These are phyloP conservation scores for Achroia grisella DNA, from an alignment of 1,140 invertebrate genomes.

Conservation along the genomic window DNA sequence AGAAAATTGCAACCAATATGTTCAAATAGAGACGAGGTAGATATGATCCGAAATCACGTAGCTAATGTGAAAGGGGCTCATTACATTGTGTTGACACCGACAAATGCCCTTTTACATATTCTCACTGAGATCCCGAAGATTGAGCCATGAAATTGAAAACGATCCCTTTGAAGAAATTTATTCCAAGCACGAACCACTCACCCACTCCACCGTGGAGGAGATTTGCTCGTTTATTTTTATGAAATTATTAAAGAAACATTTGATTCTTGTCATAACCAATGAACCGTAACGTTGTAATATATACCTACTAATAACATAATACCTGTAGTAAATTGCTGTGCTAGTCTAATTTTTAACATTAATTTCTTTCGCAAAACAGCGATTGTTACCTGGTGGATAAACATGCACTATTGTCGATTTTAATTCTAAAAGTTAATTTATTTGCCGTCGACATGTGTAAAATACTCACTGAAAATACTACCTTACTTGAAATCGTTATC, in stretches of 20 bases:
- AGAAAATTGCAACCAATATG: conserved; percentile 8
- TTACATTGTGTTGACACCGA: conserved; percentile 69
- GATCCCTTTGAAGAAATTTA: conserved; percentile 72
- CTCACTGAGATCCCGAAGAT: conserved; percentile 68
- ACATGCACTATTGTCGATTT: too few species aligned
- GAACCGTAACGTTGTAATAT: conserved; percentile 13
- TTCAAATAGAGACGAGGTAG: conserved; percentile 7
- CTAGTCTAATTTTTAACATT: too few species aligned
- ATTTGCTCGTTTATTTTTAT: conserved; percentile 73
- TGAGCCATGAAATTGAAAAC: conserved; percentile 73
- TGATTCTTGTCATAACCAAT: conserved; percentile 20
- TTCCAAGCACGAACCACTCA: conserved; percentile 66
- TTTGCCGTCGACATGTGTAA: too few species aligned
- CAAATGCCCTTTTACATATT: conserved; percentile 72
- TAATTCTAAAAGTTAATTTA: too few species aligned
- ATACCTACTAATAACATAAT: conserved; percentile 9
- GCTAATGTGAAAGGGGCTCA: conserved; percentile 56
- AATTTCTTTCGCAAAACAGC: too few species aligned
- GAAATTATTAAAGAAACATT: conserved; percentile 62
- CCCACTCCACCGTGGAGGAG: conserved; percentile 57
- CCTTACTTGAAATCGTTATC: too few species aligned
- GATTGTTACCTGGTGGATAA: too few species aligned
- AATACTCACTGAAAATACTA: too few species aligned
- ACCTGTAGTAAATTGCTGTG: too few species aligned
- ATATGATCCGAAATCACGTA: conserved; percentile 28